A percentile compares a stretch with the other conserved stretches of the same genome.
phyloP scores from a whole-genome alignment of 2,797 vertebrate genomes.

The Channallabes apus region DNA sequence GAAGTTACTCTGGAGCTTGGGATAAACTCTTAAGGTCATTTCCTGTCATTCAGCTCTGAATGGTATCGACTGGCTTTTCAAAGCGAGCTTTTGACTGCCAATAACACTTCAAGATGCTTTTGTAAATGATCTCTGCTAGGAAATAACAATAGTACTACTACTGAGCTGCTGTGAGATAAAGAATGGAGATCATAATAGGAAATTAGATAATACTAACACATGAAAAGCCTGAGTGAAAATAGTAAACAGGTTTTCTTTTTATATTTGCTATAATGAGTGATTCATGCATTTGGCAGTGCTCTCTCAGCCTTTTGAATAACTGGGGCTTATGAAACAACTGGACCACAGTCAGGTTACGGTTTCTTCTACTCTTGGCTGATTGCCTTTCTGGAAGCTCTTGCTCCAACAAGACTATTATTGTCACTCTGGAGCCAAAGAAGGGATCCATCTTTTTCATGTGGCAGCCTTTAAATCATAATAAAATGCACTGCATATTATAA shows the following conservation, averaged over 20 bases:
- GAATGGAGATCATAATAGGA: constrained; percentile 68
- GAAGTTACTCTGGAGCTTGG: constrained; percentile 60
- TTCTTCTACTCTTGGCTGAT: constrained; percentile 37
- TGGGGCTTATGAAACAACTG: constrained; percentile 41
- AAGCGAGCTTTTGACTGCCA: constrained; percentile 65
- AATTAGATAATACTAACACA: constrained; percentile 69
- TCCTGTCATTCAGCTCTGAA: constrained; percentile 75
- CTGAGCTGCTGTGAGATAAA: constrained; percentile 57
- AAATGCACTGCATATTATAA: constrained; percentile 12
- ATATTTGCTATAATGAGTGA: constrained; percentile 52
- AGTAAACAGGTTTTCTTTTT: constrained; percentile 58
- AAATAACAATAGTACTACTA: constrained; percentile 43
- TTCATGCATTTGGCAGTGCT: constrained; percentile 53
- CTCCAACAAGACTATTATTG: constrained; percentile 38
- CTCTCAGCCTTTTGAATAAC: constrained; percentile 31
- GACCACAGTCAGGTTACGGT: constrained; percentile 29
- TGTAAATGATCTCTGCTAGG: constrained; percentile 45
- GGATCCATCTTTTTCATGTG: constrained; percentile 26
- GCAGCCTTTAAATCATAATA: constrained; percentile 17
- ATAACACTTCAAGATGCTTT: constrained; percentile 60
- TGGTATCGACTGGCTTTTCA: constrained; percentile 73
- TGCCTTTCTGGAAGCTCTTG: constrained; percentile 32
- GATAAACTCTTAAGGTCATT: constrained; percentile 67
- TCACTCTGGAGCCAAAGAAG: constrained; percentile 16
- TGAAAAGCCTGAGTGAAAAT: constrained; percentile 50